Evolutionary conservation across 2,113 vertebrate species (phyloP).

Genomic region (Sylvietta virens): DNA sequence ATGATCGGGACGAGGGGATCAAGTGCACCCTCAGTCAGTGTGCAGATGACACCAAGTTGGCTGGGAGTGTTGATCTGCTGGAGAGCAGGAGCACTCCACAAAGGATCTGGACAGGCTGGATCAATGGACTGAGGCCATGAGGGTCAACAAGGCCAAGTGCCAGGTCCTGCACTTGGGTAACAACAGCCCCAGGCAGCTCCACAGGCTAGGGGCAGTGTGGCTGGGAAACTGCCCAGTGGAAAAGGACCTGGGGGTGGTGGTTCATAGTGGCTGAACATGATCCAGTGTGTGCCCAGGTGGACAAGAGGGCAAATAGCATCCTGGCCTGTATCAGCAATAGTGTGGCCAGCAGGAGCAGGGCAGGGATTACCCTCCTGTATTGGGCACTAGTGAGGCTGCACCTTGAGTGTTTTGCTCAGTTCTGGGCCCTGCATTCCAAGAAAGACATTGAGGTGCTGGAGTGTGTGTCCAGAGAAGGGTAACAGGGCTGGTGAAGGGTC

Average conservation of each 20-base stretch:
- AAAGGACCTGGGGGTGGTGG: neutral
- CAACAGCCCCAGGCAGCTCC: neutral
- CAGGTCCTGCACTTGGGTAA: neutral
- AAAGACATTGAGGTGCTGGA: neutral
- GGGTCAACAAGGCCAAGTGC: neutral
- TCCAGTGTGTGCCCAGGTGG: neutral
- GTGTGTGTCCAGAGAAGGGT: rapidly evolving
- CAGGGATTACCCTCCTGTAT: neutral
- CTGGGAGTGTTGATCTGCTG: neutral
- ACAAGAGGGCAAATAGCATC: neutral
- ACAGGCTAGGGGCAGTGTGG: neutral
- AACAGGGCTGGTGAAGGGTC: neutral
- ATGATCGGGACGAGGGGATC: neutral
- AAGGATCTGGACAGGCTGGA: neutral
- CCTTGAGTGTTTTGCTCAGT: neutral
- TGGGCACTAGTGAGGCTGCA: neutral
- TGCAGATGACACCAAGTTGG: neutral
- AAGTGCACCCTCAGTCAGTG: neutral
- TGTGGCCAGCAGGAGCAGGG: neutral
- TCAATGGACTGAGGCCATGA: neutral
- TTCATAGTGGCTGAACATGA: rapidly evolving
- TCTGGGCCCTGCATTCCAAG: neutral
- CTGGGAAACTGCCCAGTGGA: neutral
- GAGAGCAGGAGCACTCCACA: neutral
- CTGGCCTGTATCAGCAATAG: neutral